These are phyloP conservation scores for Drosophila seclusa DNA, from an alignment of 2,888 invertebrate species.

Conservation along the genomic window DNA sequence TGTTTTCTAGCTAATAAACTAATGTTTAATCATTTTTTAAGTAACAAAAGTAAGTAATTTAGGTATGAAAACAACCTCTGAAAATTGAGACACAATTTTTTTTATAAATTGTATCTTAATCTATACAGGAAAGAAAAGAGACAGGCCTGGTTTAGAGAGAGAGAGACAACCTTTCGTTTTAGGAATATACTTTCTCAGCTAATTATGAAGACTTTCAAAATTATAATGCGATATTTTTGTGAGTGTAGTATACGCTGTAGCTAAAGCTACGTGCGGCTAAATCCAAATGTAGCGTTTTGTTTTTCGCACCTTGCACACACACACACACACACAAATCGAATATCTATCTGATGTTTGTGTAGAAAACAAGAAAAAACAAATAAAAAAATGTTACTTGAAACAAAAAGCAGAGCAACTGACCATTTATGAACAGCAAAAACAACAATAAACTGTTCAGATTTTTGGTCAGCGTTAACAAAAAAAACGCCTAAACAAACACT, in stretches of 20 bases:
- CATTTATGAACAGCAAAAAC: conserved; percentile 50
- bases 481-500: conserved; percentile 55
- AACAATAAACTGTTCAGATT: conserved; percentile 25
- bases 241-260: background rate
- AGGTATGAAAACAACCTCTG: background rate
- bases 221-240: background rate
- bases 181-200: background rate
- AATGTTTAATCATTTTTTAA: background rate
- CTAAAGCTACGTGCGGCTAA: background rate
- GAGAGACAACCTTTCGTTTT: background rate
- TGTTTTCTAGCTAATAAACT: too few species aligned
- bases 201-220: background rate
- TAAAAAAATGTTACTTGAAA: conserved; percentile 15
- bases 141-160: background rate
- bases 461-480: conserved; percentile 42
- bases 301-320: conserved; percentile 54
- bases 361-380: conserved; percentile 23
- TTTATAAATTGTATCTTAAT: background rate
- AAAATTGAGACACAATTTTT: background rate
- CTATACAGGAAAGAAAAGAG: background rate
- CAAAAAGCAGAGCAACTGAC: conserved; percentile 34
- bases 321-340: conserved; percentile 14
- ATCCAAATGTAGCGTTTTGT: conserved; percentile 27
- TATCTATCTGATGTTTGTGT: conserved; percentile 13
- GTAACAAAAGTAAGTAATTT: too few species aligned